Conservation (phyloP, 1,140 invertebrate genomes). For the Caenorhabditis inopinata region DNA sequence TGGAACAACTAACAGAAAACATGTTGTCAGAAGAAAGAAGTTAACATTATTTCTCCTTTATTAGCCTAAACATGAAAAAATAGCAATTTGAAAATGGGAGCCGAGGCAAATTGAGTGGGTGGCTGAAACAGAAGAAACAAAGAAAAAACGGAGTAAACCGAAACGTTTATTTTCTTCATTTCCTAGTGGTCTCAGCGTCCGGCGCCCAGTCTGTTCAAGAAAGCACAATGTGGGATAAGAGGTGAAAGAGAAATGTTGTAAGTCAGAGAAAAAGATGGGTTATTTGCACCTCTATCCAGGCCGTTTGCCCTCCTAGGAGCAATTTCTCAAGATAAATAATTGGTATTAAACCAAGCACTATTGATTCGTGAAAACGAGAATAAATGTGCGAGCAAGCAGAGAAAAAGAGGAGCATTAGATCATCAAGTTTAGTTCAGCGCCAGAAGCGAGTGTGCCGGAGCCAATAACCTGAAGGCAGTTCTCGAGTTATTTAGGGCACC, state of each 20-base stretch:
- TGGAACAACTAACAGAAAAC: too few relatives aligned
- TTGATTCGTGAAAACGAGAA: too few relatives aligned
- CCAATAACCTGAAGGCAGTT: too few relatives aligned
- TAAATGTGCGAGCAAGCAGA: too few relatives aligned
- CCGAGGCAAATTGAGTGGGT: background rate
- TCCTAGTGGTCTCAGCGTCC: background rate
- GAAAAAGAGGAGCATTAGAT: too few relatives aligned
- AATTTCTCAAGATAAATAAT: background rate
- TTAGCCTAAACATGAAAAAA: too few relatives aligned
- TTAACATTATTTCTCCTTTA: too few relatives aligned
- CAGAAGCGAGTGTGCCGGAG: too few relatives aligned
- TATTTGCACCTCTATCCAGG: background rate
- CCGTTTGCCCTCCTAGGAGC: background rate
- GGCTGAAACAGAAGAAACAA: background rate
- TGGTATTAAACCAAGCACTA: too few relatives aligned
- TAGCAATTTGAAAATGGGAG: background rate
- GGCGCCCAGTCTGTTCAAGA: background rate
- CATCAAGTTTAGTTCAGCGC: too few relatives aligned
- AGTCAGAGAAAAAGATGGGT: background rate
- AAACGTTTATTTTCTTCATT: background rate
- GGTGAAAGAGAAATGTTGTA: background rate
- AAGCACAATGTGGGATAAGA: background rate
- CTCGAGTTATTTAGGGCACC: too few relatives aligned
- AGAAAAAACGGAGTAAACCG: background rate
- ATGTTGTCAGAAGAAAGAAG: too few relatives aligned